Evolutionary conservation across 1,140 invertebrate genomes (phyloP).

Genomic region (Heliconius eleuchia): DNA sequence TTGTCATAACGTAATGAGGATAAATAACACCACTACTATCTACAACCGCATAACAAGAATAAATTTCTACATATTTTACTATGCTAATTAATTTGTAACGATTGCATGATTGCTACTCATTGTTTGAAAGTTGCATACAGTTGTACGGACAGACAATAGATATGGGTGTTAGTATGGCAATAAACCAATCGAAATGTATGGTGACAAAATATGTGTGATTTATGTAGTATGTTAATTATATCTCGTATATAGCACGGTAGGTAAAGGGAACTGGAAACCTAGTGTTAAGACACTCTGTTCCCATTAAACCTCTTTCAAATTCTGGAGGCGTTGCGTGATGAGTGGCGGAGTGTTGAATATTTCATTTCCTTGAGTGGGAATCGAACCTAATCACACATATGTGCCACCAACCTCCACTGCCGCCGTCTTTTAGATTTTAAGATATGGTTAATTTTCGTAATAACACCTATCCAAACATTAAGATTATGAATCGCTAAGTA

Average conservation of each 20-base stretch:
- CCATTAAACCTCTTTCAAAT: no score
- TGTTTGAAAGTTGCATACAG: conserved; percentile 30
- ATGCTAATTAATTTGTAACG: conserved; percentile 50
- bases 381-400: no score
- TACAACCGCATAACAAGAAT: conserved; percentile 24
- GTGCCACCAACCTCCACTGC: no score
- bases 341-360: no score
- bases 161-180: not conserved
- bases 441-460: not conserved
- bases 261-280: no score
- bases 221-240: not conserved
- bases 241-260: no score
- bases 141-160: conserved; percentile 25
- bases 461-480: not conserved
- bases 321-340: no score
- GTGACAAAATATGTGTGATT: not conserved
- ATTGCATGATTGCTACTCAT: conserved; percentile 37
- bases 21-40: conserved; percentile 16
- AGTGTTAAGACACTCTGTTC: no score
- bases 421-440: not conserved
- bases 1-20: not conserved
- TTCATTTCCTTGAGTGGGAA: no score
- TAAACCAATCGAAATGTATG: not conserved
- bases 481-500: not conserved
- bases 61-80: conserved; percentile 46